Base-by-base conservation (phyloP, 1,140 invertebrate genomes). In the Zaprionus capensis region DNA sequence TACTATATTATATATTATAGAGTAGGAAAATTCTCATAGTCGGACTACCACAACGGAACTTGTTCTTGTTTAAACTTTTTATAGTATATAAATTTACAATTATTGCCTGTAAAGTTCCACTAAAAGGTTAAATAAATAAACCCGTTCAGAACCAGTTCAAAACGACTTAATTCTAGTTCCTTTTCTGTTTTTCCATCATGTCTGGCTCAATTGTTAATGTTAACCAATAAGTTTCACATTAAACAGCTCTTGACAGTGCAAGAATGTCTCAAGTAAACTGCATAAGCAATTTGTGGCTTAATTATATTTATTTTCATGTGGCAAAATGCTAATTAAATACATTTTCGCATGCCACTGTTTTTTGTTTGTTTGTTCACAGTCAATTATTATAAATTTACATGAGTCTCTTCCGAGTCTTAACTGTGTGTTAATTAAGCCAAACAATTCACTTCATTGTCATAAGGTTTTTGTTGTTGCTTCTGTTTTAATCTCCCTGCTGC, bases 361-460 rank as follows among this genome's bases (percentile, higher is more conserved):
- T 31, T 34, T 28, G 6, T 34, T 34, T 34, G 31, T 11, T 34
- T 72, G 55, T 73, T 76, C 74, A 72, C 74, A 76, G 74, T 62
- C 74, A 76, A 76, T 76, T 76, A 76, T 59, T 58, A 59, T 65
- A 20, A 26, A 44, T 76, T 76, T 71, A 76, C 73, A 65, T 61
- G 55, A 58, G 44, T 53, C 73, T 76, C 73, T 76, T 76, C 55
- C 61, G 61, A 76, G 44, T 71, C 68, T 71, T 64, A 22, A 41
- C 31, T 71, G 73, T 76, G 68, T 76, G 73, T 65, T 76, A 76
- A 76, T 76, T 71, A 76, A 76, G 73, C 26, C 36, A 65, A 71
- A 76, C 68, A 76, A 76, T 76, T 71, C 31, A 65, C 61, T 71
- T 76, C 69, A 71, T 76, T 76, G 69, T 65, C 68, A 55, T 61